Evolutionary conservation across 2,888 invertebrate species (phyloP).

Genomic region (Latrodectus hesperus): DNA sequence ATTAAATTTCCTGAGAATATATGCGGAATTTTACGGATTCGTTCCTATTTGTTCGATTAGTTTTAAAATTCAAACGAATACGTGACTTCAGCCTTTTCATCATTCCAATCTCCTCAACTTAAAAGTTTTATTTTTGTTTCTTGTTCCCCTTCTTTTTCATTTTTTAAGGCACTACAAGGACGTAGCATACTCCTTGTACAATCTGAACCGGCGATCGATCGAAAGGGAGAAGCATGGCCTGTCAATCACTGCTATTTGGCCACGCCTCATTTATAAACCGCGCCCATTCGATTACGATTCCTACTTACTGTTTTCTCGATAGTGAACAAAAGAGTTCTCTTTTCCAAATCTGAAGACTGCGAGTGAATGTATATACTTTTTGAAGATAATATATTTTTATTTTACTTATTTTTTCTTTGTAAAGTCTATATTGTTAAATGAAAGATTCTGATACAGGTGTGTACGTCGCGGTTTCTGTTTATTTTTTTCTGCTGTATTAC

Average conservation of each 20-base stretch:
- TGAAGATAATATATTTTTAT: background rate
- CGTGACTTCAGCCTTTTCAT: too few species aligned
- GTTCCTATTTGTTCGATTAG: too few species aligned
- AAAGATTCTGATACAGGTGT: constrained; percentile 51
- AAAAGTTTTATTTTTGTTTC: too few species aligned
- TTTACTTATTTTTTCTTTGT: constrained; percentile 1
- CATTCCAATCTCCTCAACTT: too few species aligned
- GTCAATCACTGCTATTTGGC: constrained; percentile 26
- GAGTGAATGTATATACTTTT: constrained; percentile 25
- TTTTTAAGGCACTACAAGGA: too few species aligned
- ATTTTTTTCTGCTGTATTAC: too few species aligned
- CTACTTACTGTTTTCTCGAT: constrained; percentile 32
- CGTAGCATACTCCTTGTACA: too few species aligned
- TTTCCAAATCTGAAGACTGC: constrained; percentile 2
- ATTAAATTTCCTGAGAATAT: background rate
- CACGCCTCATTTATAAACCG: constrained; percentile 40
- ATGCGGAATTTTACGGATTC: too few species aligned
- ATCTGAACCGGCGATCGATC: constrained; percentile 33
- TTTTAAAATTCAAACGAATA: too few species aligned
- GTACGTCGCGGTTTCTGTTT: too few species aligned
- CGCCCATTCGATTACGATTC: constrained; percentile 52
- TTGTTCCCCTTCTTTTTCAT: too few species aligned
- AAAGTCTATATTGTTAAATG: constrained; percentile 34
- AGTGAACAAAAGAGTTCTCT: constrained; percentile 29
- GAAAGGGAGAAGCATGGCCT: constrained; percentile 27